These are phyloP conservation scores for Pissodes strobi DNA, from an alignment of 1,140 invertebrate genomes.

Conservation along the genomic window DNA sequence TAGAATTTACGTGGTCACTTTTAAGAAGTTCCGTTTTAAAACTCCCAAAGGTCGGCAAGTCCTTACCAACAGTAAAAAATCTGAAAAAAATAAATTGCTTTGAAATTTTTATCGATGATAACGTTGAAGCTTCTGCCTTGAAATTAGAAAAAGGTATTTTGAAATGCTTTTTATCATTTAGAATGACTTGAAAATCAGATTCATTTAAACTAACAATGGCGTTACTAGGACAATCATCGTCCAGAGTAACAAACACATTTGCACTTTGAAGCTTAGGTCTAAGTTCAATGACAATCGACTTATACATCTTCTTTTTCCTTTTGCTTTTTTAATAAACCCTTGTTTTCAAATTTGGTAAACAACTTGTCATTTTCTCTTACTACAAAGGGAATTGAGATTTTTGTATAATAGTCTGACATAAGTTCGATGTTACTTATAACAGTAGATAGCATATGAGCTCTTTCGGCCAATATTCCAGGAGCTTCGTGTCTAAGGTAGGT, in stretches of 20 bases:
- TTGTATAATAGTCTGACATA: slow-evolving; percentile 80
- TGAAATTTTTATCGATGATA: slow-evolving; percentile 42
- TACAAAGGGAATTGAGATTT: slow-evolving; percentile 74
- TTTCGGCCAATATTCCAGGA: slow-evolving; percentile 76
- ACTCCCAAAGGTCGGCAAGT: slow-evolving; percentile 51
- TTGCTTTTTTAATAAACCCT: slow-evolving; percentile 49
- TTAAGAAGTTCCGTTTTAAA: slow-evolving; percentile 60
- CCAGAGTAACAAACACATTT: slow-evolving; percentile 61
- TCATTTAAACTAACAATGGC: slow-evolving; percentile 37
- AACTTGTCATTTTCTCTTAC: slow-evolving; percentile 67
- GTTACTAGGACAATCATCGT: slow-evolving; percentile 54
- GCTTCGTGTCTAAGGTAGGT: slow-evolving; percentile 81
- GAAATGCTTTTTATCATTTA: slow-evolving; percentile 12
- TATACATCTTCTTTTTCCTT: slow-evolving; percentile 36
- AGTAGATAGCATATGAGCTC: slow-evolving; percentile 81
- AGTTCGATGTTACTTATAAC: slow-evolving; percentile 93
- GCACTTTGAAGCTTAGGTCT: slow-evolving; percentile 60
- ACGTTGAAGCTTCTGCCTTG: slow-evolving; percentile 48
- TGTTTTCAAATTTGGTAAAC: slow-evolving; percentile 59
- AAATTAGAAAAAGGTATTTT: slow-evolving; percentile 57
- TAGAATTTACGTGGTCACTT: slow-evolving; percentile 41
- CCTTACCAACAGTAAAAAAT: slow-evolving; percentile 37
- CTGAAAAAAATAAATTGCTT: slow-evolving; percentile 48
- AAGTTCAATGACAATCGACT: slow-evolving; percentile 61
- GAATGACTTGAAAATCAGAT: slow-evolving; percentile 54